phyloP scores from a whole-genome alignment of 2,113 vertebrate species.

The Hypocryptadius cinnamomeus region DNA sequence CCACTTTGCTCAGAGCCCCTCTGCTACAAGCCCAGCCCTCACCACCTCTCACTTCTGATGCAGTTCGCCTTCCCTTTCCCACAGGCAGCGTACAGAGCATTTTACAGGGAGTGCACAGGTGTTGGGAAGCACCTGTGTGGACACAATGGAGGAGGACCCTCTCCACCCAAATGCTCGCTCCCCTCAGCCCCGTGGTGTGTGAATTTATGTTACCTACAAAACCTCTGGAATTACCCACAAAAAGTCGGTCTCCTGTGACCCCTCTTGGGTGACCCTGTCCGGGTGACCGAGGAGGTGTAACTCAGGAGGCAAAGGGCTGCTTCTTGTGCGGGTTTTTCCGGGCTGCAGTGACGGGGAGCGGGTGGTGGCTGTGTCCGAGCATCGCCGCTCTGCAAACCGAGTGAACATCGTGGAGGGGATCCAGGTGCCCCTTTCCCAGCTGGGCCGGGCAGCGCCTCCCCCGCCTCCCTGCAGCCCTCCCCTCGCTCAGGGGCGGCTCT shows the following conservation, averaged over 20 bases:
- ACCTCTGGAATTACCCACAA: too few species aligned
- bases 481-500: not conserved
- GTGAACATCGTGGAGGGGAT: fast-evolving
- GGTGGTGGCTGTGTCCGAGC: not conserved
- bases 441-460: not conserved
- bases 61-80: not conserved
- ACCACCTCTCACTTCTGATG: not conserved
- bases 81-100: fast-evolving
- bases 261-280: too few species aligned
- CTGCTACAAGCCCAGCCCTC: not conserved
- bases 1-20: not conserved
- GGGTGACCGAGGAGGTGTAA: not conserved
- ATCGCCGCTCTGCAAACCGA: not conserved
- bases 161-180: fast-evolving
- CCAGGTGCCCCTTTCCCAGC: not conserved
- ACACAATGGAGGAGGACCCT: fast-evolving
- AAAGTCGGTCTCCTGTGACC: not conserved
- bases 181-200: not conserved
- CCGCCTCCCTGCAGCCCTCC: not conserved
- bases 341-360: fast-evolving
- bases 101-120: fast-evolving
- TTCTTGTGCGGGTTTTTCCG: fast-evolving
- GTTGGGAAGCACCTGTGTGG: not conserved
- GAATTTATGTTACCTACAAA: too few species aligned
- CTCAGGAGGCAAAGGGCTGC: not conserved